Evolutionary conservation across 1,140 invertebrate species (phyloP).

Genomic region (Drosophila chauvacae): DNA sequence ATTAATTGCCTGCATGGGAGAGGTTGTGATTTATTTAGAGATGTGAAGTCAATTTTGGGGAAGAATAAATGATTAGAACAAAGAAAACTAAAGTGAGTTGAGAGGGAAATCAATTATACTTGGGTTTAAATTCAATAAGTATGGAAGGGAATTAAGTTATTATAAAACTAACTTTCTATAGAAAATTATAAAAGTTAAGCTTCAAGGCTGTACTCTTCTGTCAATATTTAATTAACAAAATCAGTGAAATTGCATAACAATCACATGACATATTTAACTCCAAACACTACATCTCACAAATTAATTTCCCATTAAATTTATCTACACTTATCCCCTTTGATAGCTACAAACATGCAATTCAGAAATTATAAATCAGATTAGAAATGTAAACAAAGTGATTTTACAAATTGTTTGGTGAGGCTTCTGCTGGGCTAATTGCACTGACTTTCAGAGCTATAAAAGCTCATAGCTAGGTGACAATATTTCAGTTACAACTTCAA

Average conservation of each 20-base stretch:
- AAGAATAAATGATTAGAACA: not conserved
- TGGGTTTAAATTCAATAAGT: accelerated
- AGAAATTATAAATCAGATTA: constrained; percentile 28
- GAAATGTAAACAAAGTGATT: constrained; percentile 25
- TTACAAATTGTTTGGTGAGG: constrained; percentile 14
- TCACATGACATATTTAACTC: not conserved
- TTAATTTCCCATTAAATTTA: constrained; percentile 8
- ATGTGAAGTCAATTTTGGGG: not conserved
- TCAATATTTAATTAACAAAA: not conserved
- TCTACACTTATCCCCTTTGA: not conserved
- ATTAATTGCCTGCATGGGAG: constrained; percentile 8
- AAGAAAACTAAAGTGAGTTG: not conserved
- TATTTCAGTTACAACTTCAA: constrained; percentile 29
- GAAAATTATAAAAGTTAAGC: not conserved
- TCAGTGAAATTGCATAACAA: not conserved
- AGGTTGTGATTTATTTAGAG: not conserved
- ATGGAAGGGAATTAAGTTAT: not conserved
- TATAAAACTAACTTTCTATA: not conserved
- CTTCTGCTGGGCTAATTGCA: constrained; percentile 1
- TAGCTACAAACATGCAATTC: constrained; percentile 18
- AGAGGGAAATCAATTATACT: not conserved
- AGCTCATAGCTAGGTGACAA: constrained; percentile 11
- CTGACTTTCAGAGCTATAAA: constrained; percentile 38
- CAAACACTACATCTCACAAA: not conserved
- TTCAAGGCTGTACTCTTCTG: too few species aligned